A percentile compares a stretch with the other conserved stretches of the same genome.
phyloP scores from a whole-genome alignment of 2,888 invertebrate genomes.

The Acrobasis repandana region DNA sequence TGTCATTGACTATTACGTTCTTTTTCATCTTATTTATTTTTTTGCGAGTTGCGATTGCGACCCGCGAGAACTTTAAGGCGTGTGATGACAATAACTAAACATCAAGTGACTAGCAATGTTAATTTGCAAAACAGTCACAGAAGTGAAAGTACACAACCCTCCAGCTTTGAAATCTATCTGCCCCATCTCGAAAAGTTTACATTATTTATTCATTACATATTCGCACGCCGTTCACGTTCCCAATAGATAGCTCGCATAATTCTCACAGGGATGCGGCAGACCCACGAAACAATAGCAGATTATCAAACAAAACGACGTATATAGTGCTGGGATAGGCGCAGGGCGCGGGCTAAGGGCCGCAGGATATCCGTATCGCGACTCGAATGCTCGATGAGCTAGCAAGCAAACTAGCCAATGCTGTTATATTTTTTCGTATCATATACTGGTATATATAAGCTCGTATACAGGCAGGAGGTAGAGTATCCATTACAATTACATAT shows the following conservation, averaged over 20 bases:
- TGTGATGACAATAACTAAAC: background rate
- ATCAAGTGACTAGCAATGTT: background rate
- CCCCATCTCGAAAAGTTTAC: slow-evolving; percentile 32
- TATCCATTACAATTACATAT: too few relatives aligned
- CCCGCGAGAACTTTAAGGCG: background rate
- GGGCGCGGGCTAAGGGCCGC: slow-evolving; percentile 75
- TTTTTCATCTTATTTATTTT: too few relatives aligned
- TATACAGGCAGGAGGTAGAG: too few relatives aligned
- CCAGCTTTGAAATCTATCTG: slow-evolving; percentile 36
- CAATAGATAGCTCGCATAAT: slow-evolving; percentile 78
- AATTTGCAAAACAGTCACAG: slow-evolving; percentile 19
- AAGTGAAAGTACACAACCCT: slow-evolving; percentile 28
- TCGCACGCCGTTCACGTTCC: slow-evolving; percentile 72
- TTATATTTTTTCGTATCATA: slow-evolving; percentile 5
- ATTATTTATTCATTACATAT: slow-evolving; percentile 72
- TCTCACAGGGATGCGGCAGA: slow-evolving; percentile 71
- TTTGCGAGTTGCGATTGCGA: background rate
- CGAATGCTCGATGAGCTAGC: slow-evolving; percentile 75
- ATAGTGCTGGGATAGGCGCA: slow-evolving; percentile 73
- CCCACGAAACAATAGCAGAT: slow-evolving; percentile 79
- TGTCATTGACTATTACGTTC: too few relatives aligned
- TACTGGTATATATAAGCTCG: background rate
- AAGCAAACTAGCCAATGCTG: slow-evolving; percentile 31
- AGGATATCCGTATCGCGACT: slow-evolving; percentile 71
- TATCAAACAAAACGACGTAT: slow-evolving; percentile 81